Conservation (phyloP, 2,888 invertebrate species). For the Drosophila pseudotalamancana region DNA sequence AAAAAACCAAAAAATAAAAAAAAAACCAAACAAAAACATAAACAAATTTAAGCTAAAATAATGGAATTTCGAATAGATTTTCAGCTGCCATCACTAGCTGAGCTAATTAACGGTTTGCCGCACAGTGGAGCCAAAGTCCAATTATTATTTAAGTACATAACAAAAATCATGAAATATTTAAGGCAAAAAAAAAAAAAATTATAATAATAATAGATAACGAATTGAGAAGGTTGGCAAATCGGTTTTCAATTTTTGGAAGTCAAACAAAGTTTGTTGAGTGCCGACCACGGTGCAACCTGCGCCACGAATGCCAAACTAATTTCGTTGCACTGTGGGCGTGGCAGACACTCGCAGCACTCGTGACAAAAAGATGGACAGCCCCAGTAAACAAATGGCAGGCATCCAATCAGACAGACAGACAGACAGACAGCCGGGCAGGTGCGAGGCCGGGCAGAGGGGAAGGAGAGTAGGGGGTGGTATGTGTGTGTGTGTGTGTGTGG, state of each 20-base stretch:
- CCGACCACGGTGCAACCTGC: conserved; percentile 49
- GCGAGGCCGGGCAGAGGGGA: not conserved
- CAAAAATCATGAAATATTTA: too few relatives aligned
- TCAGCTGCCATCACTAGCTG: conserved; percentile 36
- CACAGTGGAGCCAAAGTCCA: conserved; percentile 16
- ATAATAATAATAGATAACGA: too few relatives aligned
- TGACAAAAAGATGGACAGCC: conserved; percentile 76
- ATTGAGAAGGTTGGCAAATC: too few relatives aligned
- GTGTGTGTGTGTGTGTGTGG: too few relatives aligned
- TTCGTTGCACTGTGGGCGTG: conserved; percentile 70
- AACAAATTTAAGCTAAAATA: conserved; percentile 2
- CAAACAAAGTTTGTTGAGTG: not conserved
- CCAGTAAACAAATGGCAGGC: conserved; percentile 71
- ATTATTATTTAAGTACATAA: too few relatives aligned
- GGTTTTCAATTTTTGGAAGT: too few relatives aligned
- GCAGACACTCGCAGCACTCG: conserved; percentile 62
- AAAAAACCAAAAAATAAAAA: not conserved
- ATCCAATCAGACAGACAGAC: conserved; percentile 42
- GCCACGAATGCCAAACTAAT: conserved; percentile 59
- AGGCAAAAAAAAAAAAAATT: too few relatives aligned
- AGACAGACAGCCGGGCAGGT: conserved; percentile 21
- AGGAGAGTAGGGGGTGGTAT: too few relatives aligned
- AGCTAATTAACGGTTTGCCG: conserved; percentile 43
- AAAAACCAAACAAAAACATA: not conserved
- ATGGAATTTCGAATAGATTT: conserved; percentile 49